A percentile compares a stretch with the other conserved stretches of the same genome.
phyloP scores from a whole-genome alignment of 2,113 vertebrate species.

The Chaenogobius annularis region DNA sequence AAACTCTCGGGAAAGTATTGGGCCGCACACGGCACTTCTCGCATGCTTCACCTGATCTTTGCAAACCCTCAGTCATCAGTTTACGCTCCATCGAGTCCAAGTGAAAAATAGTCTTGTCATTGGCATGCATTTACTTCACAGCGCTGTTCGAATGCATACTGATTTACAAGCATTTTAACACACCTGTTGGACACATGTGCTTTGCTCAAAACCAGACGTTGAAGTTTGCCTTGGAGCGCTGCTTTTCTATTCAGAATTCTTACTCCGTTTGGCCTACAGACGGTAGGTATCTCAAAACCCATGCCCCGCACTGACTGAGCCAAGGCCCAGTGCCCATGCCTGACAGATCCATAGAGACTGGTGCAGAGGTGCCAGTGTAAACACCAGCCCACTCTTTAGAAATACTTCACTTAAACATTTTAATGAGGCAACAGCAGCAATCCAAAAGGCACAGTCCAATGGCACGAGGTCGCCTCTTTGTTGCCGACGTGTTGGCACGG shows the following conservation, averaged over 20 bases:
- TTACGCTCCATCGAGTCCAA: constrained; percentile 10
- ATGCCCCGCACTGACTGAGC: constrained; percentile 25
- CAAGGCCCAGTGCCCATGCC: constrained; percentile 41
- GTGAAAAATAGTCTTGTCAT: constrained; percentile 5
- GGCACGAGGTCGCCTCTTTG: constrained; percentile 26
- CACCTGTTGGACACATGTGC: constrained; percentile 11
- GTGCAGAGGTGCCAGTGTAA: constrained; percentile 60
- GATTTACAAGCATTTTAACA: constrained; percentile 10
- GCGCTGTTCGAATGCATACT: not conserved
- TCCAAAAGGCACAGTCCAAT: constrained; percentile 39
- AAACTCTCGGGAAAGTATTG: constrained; percentile 28
- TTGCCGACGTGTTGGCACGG: constrained; percentile 38
- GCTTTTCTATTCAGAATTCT: constrained; percentile 29
- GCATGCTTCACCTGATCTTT: constrained; percentile 24
- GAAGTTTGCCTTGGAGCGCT: constrained; percentile 16
- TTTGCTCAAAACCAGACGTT: constrained; percentile 16
- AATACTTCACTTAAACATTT: constrained; percentile 65
- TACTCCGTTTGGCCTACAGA: constrained; percentile 39
- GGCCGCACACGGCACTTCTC: constrained; percentile 4
- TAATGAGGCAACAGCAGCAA: constrained; percentile 63
- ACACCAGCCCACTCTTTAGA: constrained; percentile 50
- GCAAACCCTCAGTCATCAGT: constrained; percentile 10
- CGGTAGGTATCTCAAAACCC: constrained; percentile 25
- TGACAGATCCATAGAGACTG: constrained; percentile 32
- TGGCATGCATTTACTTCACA: not conserved